Evolutionary conservation across 2,797 vertebrate species (phyloP).

Genomic region (Menidia menidia): DNA sequence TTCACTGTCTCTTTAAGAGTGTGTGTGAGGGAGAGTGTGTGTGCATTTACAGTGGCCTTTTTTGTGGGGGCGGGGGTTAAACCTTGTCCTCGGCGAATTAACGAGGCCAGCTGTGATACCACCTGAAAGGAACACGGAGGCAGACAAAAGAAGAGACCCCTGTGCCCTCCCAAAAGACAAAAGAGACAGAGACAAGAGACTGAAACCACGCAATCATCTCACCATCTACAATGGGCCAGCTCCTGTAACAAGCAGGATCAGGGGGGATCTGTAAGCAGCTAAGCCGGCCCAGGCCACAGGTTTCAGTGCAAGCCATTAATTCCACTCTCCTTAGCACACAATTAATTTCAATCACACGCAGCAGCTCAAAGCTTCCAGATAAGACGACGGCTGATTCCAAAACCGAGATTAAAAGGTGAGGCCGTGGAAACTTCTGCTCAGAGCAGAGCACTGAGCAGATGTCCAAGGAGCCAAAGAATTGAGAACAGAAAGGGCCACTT

Average conservation of each 20-base stretch:
- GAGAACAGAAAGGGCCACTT: slow-evolving; percentile 48
- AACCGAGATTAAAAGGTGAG: slow-evolving; percentile 78
- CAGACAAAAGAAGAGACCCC: slow-evolving; percentile 82
- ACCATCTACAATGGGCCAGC: slow-evolving; percentile 81
- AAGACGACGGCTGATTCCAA: slow-evolving; percentile 65
- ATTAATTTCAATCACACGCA: slow-evolving; percentile 82
- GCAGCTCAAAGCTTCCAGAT: slow-evolving; percentile 69
- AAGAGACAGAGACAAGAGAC: slow-evolving; percentile 81
- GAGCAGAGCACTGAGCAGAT: slow-evolving; percentile 74
- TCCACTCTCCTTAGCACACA: slow-evolving; percentile 84
- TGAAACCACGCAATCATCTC: slow-evolving; percentile 84
- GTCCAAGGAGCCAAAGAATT: slow-evolving; percentile 58
- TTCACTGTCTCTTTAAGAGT: not conserved
- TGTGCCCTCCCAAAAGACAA: slow-evolving; percentile 80
- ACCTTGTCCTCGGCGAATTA: slow-evolving; percentile 78
- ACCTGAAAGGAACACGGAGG: slow-evolving; percentile 86
- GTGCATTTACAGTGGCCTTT: slow-evolving; percentile 85
- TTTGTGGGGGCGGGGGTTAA: slow-evolving; percentile 75
- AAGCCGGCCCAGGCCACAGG: slow-evolving; percentile 76
- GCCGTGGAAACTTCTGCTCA: slow-evolving; percentile 55
- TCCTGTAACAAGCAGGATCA: slow-evolving; percentile 84
- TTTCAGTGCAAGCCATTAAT: slow-evolving; percentile 84
- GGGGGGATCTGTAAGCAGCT: slow-evolving; percentile 78
- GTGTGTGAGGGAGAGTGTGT: not conserved
- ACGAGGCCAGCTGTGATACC: slow-evolving; percentile 96